Evolutionary conservation across 1,140 invertebrate genomes (phyloP).

Genomic region (Ceratina calcarata): DNA sequence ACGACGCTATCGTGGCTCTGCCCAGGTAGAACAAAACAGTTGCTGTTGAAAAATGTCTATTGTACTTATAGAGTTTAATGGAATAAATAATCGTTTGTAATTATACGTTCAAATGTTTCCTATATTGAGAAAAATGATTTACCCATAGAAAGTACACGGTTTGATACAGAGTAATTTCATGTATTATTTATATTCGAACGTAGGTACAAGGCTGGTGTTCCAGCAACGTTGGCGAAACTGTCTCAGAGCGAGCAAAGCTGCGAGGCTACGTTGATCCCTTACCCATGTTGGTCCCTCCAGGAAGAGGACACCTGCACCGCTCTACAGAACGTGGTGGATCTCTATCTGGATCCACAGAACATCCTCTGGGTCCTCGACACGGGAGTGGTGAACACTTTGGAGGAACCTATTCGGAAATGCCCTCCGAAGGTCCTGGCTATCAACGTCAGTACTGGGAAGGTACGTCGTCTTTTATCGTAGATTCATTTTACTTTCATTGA

Average conservation of each 20-base stretch:
- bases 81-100: no score
- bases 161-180: background rate
- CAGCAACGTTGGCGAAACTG: constrained; percentile 81
- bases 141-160: no score
- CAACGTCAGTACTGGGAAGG: constrained; percentile 81
- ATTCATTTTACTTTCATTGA: no score
- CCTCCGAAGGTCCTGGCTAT: constrained; percentile 82
- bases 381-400: constrained; percentile 82
- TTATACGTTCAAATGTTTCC: no score
- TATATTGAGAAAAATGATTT: no score
- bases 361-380: constrained; percentile 83
- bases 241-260: constrained; percentile 75
- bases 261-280: constrained; percentile 78
- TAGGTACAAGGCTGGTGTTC: constrained; percentile 79
- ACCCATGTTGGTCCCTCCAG: constrained; percentile 83
- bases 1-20: constrained; percentile 81
- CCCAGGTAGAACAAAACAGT: constrained; percentile 76
- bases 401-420: constrained; percentile 79
- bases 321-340: constrained; percentile 83
- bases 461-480: constrained; percentile 10
- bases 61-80: no score
- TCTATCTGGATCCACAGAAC: constrained; percentile 81
- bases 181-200: background rate
- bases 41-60: no score
- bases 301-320: constrained; percentile 82